A percentile compares a stretch with the other conserved stretches of the same genome.
These are phyloP conservation scores for Montifringilla adamsi DNA, from an alignment of 2,113 vertebrate genomes.

Conservation along the genomic window DNA sequence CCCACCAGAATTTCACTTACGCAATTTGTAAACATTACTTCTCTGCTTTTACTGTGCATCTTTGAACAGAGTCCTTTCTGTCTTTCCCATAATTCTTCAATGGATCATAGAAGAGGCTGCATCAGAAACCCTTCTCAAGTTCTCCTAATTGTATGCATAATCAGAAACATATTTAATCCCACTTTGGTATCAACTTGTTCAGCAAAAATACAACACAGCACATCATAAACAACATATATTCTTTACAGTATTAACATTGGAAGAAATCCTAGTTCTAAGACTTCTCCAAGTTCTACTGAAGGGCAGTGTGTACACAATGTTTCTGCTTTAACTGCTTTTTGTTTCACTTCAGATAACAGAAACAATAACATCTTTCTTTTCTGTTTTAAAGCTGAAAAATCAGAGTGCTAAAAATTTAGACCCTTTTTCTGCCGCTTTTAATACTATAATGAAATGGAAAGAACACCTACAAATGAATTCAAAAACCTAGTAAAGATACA, in stretches of 20 bases:
- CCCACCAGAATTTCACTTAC: background rate
- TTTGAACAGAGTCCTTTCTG: background rate
- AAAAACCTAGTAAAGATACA: background rate
- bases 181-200: background rate
- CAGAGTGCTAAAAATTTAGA: background rate
- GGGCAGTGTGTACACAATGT: background rate
- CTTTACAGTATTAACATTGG: background rate
- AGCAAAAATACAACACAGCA: background rate
- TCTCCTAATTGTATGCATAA: background rate
- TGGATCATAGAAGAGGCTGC: background rate
- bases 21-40: background rate
- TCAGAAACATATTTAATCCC: background rate
- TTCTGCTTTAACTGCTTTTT: background rate
- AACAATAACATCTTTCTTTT: background rate
- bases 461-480: background rate
- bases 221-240: background rate
- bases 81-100: background rate
- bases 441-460: background rate
- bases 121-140: background rate
- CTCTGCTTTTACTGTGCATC: background rate
- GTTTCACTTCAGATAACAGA: background rate
- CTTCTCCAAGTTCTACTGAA: background rate
- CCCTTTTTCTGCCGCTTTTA: background rate
- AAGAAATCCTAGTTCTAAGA: background rate
- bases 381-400: background rate